Base-by-base conservation (phyloP, 1,140 invertebrate species). In the Hylaeus volcanicus region DNA sequence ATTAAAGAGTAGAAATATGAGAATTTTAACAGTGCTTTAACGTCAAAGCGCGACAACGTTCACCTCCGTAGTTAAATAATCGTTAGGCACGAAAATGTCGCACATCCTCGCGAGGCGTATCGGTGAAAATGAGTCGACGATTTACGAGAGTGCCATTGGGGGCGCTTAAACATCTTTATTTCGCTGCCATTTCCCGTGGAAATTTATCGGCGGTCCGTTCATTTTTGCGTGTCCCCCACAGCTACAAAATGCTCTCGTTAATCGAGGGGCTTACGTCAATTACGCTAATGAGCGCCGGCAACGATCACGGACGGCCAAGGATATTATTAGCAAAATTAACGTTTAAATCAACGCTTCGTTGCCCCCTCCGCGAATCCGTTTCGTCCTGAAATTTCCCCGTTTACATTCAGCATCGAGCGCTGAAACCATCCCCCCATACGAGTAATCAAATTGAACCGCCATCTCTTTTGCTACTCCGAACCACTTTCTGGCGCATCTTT, bases 41-140 rank as follows among this genome's bases (percentile, higher is more conserved):
- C 26, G 26, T 26, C 26, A 26, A 26, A 26, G 26, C 26, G 26
- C 26, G 26, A 26, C 26, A 26, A 26, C 26, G 26, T 26, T 26
- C 26, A 26, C 26, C 26, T 26, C 26, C 75, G 75, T 80, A 88
- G 89, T 89, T 86, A 77, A 84, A 90, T 84, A 88, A 89, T 88
- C 88, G 84, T 88, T 82, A 88, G 56, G 65, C 75, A 48, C 66
- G 55, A n/a, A 43, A 79, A 61, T 68, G 71, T 61, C 53, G 41
- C 39, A 11, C 12, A 1, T 1, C 8, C 1, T 41, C 72, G 64
- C 39, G 66, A 9, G 70, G 70, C 53, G 53, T 69, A 53, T 70
- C 74, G 48, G 53, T 26, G 43, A 63, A 45, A 80, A 73, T 79
- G 79, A 79, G 79, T 61, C 61, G 53, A 83, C 69, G 75, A 80